phyloP scores from a whole-genome alignment of 1,140 invertebrate species.

The Cotesia chilonis region DNA sequence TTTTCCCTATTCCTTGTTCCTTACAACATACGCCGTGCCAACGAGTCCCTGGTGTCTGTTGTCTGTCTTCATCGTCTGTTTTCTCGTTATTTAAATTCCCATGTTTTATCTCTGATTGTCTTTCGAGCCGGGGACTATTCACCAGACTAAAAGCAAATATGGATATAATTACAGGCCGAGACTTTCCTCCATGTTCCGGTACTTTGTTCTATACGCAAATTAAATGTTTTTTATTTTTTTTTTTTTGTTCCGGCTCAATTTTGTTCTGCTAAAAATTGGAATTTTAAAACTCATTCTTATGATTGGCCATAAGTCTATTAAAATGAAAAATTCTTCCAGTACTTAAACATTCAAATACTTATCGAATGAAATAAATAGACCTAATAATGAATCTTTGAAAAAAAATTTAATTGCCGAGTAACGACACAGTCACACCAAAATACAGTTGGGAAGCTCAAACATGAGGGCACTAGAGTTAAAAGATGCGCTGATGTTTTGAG shows the following conservation, averaged over 20 bases:
- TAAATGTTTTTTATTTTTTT: no score
- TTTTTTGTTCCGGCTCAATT: no score
- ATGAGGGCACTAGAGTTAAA: not conserved
- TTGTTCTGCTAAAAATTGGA: no score
- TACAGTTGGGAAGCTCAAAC: not conserved
- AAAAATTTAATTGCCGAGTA: not conserved
- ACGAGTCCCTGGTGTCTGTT: not conserved
- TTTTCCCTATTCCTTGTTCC: no score
- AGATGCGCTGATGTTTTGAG: not conserved
- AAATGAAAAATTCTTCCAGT: no score
- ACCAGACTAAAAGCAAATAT: not conserved
- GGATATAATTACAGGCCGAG: not conserved
- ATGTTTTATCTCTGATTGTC: constrained; percentile 5
- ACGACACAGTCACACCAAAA: not conserved
- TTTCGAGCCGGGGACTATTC: not conserved
- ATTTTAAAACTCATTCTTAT: no score
- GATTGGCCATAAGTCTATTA: no score
- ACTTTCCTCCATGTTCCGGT: no score
- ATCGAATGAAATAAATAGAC: not conserved
- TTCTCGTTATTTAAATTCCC: not conserved
- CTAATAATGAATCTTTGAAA: not conserved
- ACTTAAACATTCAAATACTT: no score
- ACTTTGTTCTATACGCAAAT: no score
- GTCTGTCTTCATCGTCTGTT: not conserved
- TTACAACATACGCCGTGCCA: no score